A percentile compares a stretch with the other conserved stretches of the same genome.
phyloP scores from a whole-genome alignment of 1,140 invertebrate species.

The Megalopta genalis region DNA sequence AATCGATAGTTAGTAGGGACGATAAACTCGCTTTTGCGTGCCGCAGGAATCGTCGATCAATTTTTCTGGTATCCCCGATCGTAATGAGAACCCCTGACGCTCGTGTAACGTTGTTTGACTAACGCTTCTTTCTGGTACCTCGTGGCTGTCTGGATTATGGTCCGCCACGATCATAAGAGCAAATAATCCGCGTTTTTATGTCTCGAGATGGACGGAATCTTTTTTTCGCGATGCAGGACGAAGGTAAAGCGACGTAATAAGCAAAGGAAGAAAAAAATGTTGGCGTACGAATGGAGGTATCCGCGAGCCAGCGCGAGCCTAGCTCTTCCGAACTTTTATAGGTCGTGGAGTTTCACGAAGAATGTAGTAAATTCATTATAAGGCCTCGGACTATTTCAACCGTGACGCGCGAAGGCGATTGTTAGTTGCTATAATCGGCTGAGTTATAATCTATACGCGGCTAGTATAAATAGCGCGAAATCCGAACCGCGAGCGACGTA shows the following conservation, averaged over 20 bases:
- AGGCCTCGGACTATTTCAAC: constrained; percentile 6
- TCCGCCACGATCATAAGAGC: constrained; percentile 49
- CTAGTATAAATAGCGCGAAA: constrained; percentile 21
- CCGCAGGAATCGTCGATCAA: neutral
- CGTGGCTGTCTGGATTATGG: constrained; percentile 58
- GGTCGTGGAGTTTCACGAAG: constrained; percentile 14
- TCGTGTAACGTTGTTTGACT: constrained; percentile 62
- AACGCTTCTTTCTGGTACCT: constrained; percentile 62
- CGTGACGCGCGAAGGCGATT: neutral
- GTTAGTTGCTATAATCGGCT: neutral
- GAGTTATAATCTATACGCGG: neutral
- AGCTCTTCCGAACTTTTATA: constrained; percentile 17
- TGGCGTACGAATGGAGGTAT: constrained; percentile 60
- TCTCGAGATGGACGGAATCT: constrained; percentile 40
- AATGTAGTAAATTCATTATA: constrained; percentile 50
- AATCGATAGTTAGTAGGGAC: too few species aligned
- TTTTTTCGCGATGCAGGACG: constrained; percentile 21
- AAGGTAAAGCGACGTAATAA: constrained; percentile 45
- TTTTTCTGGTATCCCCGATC: neutral
- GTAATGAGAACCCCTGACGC: constrained; percentile 62
- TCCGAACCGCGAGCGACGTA: too few species aligned
- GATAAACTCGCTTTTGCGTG: too few species aligned
- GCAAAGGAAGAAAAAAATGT: constrained; percentile 57
- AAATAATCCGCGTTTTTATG: constrained; percentile 66
- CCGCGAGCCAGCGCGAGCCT: constrained; percentile 41